These are phyloP conservation scores for Theristicus caerulescens DNA, from an alignment of 2,113 vertebrate species.

Conservation along the genomic window DNA sequence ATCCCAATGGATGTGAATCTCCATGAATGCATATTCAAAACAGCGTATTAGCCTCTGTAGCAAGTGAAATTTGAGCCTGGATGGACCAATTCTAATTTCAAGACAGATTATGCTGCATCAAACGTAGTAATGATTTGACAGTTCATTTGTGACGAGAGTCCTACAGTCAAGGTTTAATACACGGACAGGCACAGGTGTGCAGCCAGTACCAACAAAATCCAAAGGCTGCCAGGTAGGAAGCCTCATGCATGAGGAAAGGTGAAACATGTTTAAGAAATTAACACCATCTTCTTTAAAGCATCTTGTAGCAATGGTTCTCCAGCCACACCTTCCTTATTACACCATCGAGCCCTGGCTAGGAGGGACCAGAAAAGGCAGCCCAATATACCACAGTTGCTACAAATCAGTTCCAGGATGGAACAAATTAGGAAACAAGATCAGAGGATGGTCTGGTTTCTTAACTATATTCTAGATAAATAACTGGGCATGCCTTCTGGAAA, in stretches of 20 bases:
- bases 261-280: constrained; percentile 86
- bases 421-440: constrained; percentile 1
- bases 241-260: constrained; percentile 77
- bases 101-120: constrained; percentile 99
- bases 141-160: constrained; percentile 98
- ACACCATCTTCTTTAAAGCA: constrained; percentile 84
- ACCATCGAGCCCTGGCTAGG: not conserved
- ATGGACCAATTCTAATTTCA: constrained; percentile 96
- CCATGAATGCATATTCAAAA: constrained; percentile 99
- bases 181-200: constrained; percentile 90
- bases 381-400: not conserved
- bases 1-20: constrained; percentile 88
- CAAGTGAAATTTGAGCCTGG: constrained; percentile 83
- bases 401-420: not conserved
- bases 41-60: constrained; percentile 84
- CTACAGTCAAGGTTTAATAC: constrained; percentile 91
- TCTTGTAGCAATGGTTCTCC: constrained; percentile 82
- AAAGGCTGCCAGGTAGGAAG: constrained; percentile 82
- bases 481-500: not conserved
- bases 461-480: not conserved
- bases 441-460: not conserved
- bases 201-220: constrained; percentile 81
- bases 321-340: constrained; percentile 72
- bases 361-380: not conserved
- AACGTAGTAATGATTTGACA: constrained; percentile 99